A percentile compares a stretch with the other conserved stretches of the same genome.
Evolutionary conservation across 1,140 invertebrate species (phyloP).

Genomic region (Drosophila tropicalis): DNA sequence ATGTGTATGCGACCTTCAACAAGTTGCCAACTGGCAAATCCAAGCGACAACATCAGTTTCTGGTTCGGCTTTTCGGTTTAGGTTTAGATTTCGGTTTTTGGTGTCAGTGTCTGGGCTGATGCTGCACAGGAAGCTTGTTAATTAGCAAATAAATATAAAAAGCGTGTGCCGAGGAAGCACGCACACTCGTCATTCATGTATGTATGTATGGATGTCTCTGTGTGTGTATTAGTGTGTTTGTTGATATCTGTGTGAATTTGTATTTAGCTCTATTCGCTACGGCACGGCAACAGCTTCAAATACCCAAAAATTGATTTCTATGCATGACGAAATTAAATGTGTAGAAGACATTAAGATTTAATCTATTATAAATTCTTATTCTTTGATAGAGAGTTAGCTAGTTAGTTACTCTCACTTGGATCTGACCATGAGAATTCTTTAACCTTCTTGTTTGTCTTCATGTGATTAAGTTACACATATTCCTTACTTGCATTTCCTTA

Average conservation of each 20-base stretch:
- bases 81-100: background rate
- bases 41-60: slow-evolving; percentile 13
- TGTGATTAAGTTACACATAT: background rate
- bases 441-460: background rate
- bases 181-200: slow-evolving; percentile 30
- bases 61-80: slow-evolving; percentile 6
- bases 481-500: background rate
- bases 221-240: slow-evolving; percentile 7
- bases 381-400: background rate
- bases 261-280: background rate
- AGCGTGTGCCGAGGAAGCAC: slow-evolving; percentile 53
- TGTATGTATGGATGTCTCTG: background rate
- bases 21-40: slow-evolving; percentile 61
- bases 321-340: slow-evolving; percentile 51
- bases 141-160: slow-evolving; percentile 75
- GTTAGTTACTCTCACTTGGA: no score
- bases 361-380: slow-evolving; percentile 2
- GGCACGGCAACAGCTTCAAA: slow-evolving; percentile 13
- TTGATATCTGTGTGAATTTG: slow-evolving; percentile 16
- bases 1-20: slow-evolving; percentile 59
- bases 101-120: slow-evolving; percentile 7
- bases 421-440: no score
- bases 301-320: slow-evolving; percentile 35
- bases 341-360: background rate
- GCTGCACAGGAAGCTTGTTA: slow-evolving; percentile 61